phyloP scores from a whole-genome alignment of 1,140 invertebrate species.

The Mercenaria mercenaria region DNA sequence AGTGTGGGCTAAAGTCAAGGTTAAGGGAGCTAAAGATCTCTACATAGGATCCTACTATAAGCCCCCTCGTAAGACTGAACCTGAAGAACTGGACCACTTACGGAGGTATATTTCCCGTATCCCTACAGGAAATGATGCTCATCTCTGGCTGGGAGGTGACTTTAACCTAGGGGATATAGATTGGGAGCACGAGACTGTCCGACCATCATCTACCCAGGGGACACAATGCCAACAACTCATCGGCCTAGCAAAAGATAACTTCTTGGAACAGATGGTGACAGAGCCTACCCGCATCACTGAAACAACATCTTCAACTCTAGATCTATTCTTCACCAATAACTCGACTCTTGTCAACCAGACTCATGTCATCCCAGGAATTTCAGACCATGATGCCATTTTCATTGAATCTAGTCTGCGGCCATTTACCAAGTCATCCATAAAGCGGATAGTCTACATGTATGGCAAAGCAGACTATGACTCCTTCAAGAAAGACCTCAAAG shows the following conservation, averaged over 20 bases:
- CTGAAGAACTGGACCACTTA: background rate
- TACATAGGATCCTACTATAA: conserved; percentile 47
- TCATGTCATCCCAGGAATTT: no score
- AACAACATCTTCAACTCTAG: background rate
- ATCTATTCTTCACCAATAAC: conserved; percentile 55
- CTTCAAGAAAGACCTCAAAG: no score
- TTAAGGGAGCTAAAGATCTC: conserved; percentile 40
- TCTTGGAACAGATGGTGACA: conserved; percentile 16
- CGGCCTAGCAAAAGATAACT: conserved; percentile 2
- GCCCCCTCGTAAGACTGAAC: conserved; percentile 27
- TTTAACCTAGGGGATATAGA: conserved; percentile 28
- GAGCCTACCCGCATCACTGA: conserved; percentile 23
- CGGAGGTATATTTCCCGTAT: background rate
- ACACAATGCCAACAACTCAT: conserved; percentile 32
- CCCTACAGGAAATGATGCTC: conserved; percentile 10
- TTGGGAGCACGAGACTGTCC: background rate
- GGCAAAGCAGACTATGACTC: conserved; percentile 40
- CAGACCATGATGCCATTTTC: conserved; percentile 52
- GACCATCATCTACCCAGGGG: background rate
- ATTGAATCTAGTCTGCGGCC: conserved; percentile 58
- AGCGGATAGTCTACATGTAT: conserved; percentile 23
- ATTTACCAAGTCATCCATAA: background rate
- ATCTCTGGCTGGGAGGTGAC: no score
- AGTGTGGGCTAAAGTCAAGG: conserved; percentile 28
- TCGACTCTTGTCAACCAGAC: no score